Conservation (phyloP, 2,888 invertebrate genomes). For the Amorpha juglandis region DNA sequence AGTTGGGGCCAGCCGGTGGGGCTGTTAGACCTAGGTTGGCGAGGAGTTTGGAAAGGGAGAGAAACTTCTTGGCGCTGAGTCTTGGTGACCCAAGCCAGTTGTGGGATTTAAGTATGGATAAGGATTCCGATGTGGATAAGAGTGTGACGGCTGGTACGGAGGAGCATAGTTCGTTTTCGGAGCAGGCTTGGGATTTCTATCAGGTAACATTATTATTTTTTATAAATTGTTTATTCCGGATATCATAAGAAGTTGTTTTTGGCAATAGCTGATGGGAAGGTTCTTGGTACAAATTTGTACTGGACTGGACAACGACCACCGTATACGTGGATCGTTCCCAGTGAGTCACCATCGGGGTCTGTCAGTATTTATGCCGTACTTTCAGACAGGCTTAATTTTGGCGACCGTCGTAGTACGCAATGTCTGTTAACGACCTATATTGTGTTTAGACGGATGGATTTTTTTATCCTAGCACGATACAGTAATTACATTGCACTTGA, state of each 20-base stretch:
- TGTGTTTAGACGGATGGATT: too few relatives aligned
- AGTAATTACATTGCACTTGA: too few relatives aligned
- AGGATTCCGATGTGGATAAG: conserved; percentile 80
- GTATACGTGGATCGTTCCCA: too few relatives aligned
- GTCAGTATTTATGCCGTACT: too few relatives aligned
- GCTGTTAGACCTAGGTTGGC: conserved; percentile 70
- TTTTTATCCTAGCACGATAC: too few relatives aligned
- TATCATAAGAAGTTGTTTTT: not conserved
- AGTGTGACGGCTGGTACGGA: conserved; percentile 87
- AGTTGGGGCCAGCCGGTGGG: conserved; percentile 85
- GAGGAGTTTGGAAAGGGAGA: conserved; percentile 68
- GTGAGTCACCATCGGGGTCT: too few relatives aligned
- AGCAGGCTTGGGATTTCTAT: conserved; percentile 98
- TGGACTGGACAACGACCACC: too few relatives aligned
- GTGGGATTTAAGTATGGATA: conserved; percentile 76
- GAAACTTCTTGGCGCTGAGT: conserved; percentile 69
- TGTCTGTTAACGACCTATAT: too few relatives aligned
- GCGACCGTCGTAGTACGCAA: too few relatives aligned
- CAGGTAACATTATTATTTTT: conserved; percentile 83
- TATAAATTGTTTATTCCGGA: not conserved
- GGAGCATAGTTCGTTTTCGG: conserved; percentile 92
- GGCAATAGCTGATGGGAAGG: not conserved
- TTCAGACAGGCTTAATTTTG: too few relatives aligned
- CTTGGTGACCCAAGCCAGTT: conserved; percentile 74
- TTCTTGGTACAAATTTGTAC: too few relatives aligned